Base-by-base conservation (phyloP, 2,888 invertebrate genomes). In the Craniophora ligustri region DNA sequence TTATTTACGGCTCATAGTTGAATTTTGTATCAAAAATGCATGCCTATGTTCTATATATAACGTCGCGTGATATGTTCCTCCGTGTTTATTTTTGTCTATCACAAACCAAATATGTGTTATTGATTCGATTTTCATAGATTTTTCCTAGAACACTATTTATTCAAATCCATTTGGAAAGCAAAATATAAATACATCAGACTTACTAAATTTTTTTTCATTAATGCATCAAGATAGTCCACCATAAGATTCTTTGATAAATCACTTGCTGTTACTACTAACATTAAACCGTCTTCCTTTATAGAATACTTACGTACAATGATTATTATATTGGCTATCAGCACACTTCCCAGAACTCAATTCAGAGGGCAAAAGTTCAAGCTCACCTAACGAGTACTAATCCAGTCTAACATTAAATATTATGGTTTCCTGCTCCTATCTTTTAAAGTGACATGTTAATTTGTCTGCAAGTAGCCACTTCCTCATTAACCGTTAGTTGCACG, bases 391-490 rank as follows among this genome's bases (percentile, higher is more conserved):
- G 86, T 78, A 71, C 80, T 87, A 89, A 91, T 91, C 89, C 87
- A 90, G 89, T 80, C 82, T 85, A 87, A 83, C 84, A 81, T 87
- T 89, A 88, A 88, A 87, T 86, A 90, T 86, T 79, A 82, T 86
- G 75, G 83, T 86, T 91, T 90, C 91, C 91, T 89, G 91, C 80
- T 83, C 76, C 82, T 81, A 80, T 78, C 81, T 85, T 88, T 91
- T 89, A 80, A 87, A 90, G 86, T 88, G 91, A 88, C 86, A 85
- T 88, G 85, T 89, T 89, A 91, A 91, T 90, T 88, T 83, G 81
- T 82, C 75, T 77, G 81, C 89, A 93, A 92, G 92, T 91, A 92
- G 87, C 68, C 72, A 89, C 91, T 89, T 93, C 93, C 93, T 93
- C 88, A 92, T 93, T 92, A 92, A 85, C 72, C 66, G 82, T 84